A percentile compares a stretch with the other conserved stretches of the same genome.
phyloP scores from a whole-genome alignment of 1,140 invertebrate species.

The Eumaeus atala region DNA sequence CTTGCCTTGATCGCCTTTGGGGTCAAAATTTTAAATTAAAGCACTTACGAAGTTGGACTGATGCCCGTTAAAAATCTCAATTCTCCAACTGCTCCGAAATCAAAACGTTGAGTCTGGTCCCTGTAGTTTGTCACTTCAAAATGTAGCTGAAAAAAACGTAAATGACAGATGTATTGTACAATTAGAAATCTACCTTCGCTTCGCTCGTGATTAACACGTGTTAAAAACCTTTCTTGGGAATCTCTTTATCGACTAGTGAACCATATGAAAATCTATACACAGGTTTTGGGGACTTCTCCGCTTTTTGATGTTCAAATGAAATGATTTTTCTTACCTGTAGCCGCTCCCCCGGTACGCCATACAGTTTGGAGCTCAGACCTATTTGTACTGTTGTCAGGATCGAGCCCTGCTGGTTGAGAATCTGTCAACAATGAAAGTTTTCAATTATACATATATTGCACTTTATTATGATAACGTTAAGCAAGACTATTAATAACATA shows the following conservation, averaged over 20 bases:
- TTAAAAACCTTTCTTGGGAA: no score
- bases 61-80: constrained; percentile 69
- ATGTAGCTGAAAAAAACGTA: constrained; percentile 59
- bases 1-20: no score
- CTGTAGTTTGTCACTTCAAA: constrained; percentile 77
- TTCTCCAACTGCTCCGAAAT: constrained; percentile 73
- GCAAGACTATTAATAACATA: no score
- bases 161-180: constrained; percentile 6
- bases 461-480: no score
- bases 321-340: constrained; percentile 46
- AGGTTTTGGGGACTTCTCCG: no score
- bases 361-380: constrained; percentile 51
- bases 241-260: no score
- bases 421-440: constrained; percentile 27
- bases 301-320: background rate
- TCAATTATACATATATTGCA: no score
- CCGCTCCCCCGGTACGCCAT: constrained; percentile 56
- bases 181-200: no score
- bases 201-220: no score
- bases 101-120: constrained; percentile 63
- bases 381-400: constrained; percentile 59
- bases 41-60: constrained; percentile 42
- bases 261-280: no score
- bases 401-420: constrained; percentile 45
- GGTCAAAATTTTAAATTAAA: background rate